Base-by-base conservation (phyloP, 2,888 invertebrate species). In the Pseudococcus jackbeardsleyi region DNA sequence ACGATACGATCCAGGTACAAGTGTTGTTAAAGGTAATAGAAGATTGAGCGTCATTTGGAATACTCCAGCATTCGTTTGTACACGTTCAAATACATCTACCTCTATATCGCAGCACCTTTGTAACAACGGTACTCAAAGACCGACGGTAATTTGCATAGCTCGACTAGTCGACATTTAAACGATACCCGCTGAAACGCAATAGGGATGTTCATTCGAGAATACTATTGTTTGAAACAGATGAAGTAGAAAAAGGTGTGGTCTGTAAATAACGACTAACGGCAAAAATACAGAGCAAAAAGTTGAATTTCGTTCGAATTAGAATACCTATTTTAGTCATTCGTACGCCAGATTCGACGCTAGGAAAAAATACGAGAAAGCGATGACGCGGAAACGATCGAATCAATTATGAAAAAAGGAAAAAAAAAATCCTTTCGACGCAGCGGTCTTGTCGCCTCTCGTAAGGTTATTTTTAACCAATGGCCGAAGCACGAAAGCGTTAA, bases 301-400 rank as follows among this genome's bases (percentile, higher is more conserved):
- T 72, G 17, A 72, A 72, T 33, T 17, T 72, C n/a, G 72, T 64
- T 64, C 64, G 33, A 33, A 39, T 33, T 33, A 33, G 54, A 54
- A 54, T 54, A 54, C 15, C 12, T 54, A 54, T 54, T 54, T n/a
- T 17, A n/a, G 5, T 12, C 5, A 54, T 50, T 11, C 15, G n/a
- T 17, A 54, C 22, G 19, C 8, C n/a, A 8, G 22, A 19, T 3
- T 9, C 3, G 11, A 19, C 9, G 15, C 22, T 9, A 64, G 22
- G 2, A 64, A 72, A 72, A 72, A 42, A 9, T 42, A 42, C 9
- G 5, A 42, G 42, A 42, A 72, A 33, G 72, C 72, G 72, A 72
- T 72, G 72, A 72, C 33, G 33, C 72, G 72, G 72, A 72, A 68
- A 68, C 68, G 68, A 68, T 26, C 26, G 22, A 64, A 72, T 72